Evolutionary conservation across 2,888 invertebrate genomes (phyloP).

Genomic region (Blastobasis lacticolella): DNA sequence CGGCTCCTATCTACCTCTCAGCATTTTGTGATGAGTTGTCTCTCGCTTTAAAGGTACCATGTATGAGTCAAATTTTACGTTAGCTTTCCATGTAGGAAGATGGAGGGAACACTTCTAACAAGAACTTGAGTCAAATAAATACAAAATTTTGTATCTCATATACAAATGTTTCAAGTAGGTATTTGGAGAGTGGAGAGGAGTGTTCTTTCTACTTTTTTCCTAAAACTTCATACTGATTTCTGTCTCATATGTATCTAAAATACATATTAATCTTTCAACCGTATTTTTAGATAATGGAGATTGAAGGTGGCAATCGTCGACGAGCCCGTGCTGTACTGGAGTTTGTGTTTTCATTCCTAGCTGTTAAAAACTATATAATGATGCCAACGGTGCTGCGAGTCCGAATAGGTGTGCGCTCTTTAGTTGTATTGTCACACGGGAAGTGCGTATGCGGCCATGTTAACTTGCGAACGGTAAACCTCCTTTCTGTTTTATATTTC

Average conservation of each 20-base stretch:
- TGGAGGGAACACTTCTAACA: too few relatives aligned
- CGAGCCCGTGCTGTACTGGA: slow-evolving; percentile 45
- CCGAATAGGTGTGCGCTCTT: slow-evolving; percentile 31
- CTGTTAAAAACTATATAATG: slow-evolving; percentile 30
- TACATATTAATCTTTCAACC: background rate
- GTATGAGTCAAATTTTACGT: too few relatives aligned
- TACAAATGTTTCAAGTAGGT: too few relatives aligned
- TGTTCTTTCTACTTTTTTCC: too few relatives aligned
- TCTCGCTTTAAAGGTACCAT: slow-evolving; percentile 44
- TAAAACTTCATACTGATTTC: too few relatives aligned
- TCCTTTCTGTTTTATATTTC: background rate
- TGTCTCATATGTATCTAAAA: background rate
- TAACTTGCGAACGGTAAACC: slow-evolving; percentile 25
- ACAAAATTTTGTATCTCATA: too few relatives aligned
- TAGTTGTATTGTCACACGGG: slow-evolving; percentile 19
- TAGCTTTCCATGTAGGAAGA: too few relatives aligned
- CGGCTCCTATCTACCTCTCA: background rate
- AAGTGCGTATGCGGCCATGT: slow-evolving; percentile 41
- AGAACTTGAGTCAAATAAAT: too few relatives aligned
- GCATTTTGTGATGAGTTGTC: slow-evolving; percentile 42
- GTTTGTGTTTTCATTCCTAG: slow-evolving; percentile 32
- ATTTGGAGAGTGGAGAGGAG: too few relatives aligned
- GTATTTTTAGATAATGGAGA: slow-evolving; percentile 41
- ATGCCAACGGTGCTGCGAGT: slow-evolving; percentile 34
- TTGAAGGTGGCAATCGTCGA: slow-evolving; percentile 31